phyloP scores from a whole-genome alignment of 2,113 vertebrate species.

The Promerops cafer region DNA sequence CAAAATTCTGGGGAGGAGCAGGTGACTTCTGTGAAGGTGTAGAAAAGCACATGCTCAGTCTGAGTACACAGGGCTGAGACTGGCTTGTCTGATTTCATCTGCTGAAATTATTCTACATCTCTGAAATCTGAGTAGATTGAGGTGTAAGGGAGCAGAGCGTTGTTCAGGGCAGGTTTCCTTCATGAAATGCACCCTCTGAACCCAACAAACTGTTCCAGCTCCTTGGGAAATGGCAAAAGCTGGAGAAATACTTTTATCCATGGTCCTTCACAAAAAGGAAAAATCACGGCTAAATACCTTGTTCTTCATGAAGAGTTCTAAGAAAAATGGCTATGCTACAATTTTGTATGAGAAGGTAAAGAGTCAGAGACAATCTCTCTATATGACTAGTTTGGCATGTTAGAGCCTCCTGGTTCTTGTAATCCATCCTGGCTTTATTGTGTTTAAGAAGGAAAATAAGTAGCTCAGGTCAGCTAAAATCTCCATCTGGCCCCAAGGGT shows the following conservation, averaged over 20 bases:
- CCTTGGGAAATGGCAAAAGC: neutral
- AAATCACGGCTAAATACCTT: neutral
- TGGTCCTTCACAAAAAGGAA: neutral
- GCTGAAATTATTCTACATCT: neutral
- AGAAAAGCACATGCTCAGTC: neutral
- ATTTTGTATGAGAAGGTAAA: neutral
- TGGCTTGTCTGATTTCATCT: neutral
- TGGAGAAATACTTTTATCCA: neutral
- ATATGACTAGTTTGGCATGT: neutral
- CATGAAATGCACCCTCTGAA: neutral
- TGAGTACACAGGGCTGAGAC: neutral
- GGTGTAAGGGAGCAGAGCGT: neutral
- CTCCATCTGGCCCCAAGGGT: neutral
- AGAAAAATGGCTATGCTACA: neutral
- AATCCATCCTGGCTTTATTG: neutral
- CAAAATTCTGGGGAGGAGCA: neutral
- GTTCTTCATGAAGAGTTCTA: neutral
- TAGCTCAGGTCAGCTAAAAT: neutral
- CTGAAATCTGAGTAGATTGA: neutral
- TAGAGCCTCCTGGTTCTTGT: neutral
- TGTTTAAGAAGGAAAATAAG: neutral
- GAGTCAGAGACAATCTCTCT: neutral
- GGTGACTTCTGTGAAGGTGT: neutral
- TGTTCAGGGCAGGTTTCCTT: neutral
- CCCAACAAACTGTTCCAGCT: neutral